phyloP scores from a whole-genome alignment of 2,113 vertebrate species.

The Pituophis catenifer region DNA sequence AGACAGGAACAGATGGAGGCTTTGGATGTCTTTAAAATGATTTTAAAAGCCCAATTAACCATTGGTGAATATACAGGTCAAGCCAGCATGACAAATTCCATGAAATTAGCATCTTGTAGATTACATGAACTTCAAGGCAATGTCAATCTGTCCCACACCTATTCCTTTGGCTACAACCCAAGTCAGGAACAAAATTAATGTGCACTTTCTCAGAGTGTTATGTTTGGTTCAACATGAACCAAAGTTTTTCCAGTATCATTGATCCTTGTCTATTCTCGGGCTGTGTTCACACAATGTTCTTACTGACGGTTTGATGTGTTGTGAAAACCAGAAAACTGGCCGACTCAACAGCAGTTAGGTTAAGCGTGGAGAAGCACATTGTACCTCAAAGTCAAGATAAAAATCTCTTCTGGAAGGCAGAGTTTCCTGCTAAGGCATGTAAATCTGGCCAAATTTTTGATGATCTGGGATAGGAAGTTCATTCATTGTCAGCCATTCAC shows the following conservation, averaged over 20 bases:
- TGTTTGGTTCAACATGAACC: background rate
- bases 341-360: background rate
- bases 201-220: background rate
- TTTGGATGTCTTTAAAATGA: background rate
- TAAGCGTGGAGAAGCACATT: background rate
- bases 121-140: background rate
- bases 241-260: background rate
- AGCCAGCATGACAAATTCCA: background rate
- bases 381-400: background rate
- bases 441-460: background rate
- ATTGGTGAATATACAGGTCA: background rate
- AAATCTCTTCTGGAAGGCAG: background rate
- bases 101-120: background rate
- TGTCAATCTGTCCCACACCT: background rate
- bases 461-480: background rate
- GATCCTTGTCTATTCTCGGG: background rate
- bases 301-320: background rate
- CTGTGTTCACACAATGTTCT: background rate
- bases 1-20: background rate
- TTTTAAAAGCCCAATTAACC: background rate
- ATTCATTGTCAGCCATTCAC: background rate
- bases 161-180: background rate
- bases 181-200: background rate
- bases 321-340: background rate
- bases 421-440: background rate